Conservation (phyloP, 2,888 invertebrate species). For the Meliscaeva auricollis region DNA sequence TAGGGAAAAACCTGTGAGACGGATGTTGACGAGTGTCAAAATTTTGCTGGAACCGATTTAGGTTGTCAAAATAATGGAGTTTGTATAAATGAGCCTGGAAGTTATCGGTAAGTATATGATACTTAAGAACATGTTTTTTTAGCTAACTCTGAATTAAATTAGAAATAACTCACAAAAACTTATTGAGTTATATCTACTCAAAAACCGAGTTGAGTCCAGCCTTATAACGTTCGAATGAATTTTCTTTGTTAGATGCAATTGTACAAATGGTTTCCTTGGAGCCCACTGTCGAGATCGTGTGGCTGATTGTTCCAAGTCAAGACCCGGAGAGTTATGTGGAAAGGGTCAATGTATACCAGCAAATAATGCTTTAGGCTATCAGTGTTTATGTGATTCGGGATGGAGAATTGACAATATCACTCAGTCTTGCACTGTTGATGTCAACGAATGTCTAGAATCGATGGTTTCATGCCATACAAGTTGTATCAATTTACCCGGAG, state of each 20-base stretch:
- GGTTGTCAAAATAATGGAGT: constrained; percentile 96
- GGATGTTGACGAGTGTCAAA: constrained; percentile 95
- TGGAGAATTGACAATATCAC: constrained; percentile 89
- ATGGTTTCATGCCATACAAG: constrained; percentile 91
- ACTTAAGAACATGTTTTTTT: too few relatives aligned
- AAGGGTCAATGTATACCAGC: constrained; percentile 93
- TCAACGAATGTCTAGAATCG: constrained; percentile 92
- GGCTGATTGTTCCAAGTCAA: constrained; percentile 89
- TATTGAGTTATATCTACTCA: too few relatives aligned
- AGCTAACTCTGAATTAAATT: too few relatives aligned
- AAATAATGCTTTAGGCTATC: constrained; percentile 87
- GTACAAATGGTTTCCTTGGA: constrained; percentile 91
- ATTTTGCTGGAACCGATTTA: constrained; percentile 91
- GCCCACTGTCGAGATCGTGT: constrained; percentile 91
- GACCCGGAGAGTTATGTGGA: constrained; percentile 91
- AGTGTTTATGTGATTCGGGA: constrained; percentile 94
- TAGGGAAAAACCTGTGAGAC: constrained; percentile 89
- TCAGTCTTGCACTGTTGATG: constrained; percentile 91
- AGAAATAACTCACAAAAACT: too few relatives aligned
- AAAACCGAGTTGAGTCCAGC: too few relatives aligned
- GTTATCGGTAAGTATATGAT: constrained; percentile 87
- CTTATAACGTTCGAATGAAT: too few relatives aligned
- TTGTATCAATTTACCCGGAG: constrained; percentile 96
- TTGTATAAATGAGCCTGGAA: constrained; percentile 91
- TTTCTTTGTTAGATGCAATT: constrained; percentile 87